These are phyloP conservation scores for Oligia fasciuncula DNA, from an alignment of 2,888 invertebrate species.

Conservation along the genomic window DNA sequence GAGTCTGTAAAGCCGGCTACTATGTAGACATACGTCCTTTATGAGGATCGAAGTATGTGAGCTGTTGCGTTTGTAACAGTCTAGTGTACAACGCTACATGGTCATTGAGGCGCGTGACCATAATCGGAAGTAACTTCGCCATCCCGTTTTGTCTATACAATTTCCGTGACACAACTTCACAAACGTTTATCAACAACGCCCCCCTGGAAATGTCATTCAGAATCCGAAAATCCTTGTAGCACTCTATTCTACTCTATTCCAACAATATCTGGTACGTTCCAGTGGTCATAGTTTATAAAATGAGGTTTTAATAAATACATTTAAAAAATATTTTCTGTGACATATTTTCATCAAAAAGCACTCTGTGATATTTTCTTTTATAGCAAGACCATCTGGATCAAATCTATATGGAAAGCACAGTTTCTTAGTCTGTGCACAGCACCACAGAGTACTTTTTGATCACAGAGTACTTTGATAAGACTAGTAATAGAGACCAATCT, in stretches of 20 bases:
- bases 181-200: neutral
- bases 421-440: too few relatives aligned
- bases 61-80: neutral
- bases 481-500: too few relatives aligned
- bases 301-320: conserved; percentile 11
- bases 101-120: neutral
- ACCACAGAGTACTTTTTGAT: too few relatives aligned
- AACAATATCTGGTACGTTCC: neutral
- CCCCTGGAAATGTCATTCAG: neutral
- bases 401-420: neutral
- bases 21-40: neutral
- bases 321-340: conserved; percentile 6
- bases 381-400: conserved; percentile 41
- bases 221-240: neutral
- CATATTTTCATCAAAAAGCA: neutral
- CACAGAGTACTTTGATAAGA: too few relatives aligned
- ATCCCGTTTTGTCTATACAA: neutral
- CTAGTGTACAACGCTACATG: neutral
- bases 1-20: too few relatives aligned
- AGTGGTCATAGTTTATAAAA: conserved; percentile 4
- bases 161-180: neutral
- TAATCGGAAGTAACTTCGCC: too few relatives aligned
- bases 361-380: conserved; percentile 7
- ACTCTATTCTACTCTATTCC: neutral
- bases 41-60: neutral